phyloP scores from a whole-genome alignment of 2,888 invertebrate species.

The Atherix ibis region DNA sequence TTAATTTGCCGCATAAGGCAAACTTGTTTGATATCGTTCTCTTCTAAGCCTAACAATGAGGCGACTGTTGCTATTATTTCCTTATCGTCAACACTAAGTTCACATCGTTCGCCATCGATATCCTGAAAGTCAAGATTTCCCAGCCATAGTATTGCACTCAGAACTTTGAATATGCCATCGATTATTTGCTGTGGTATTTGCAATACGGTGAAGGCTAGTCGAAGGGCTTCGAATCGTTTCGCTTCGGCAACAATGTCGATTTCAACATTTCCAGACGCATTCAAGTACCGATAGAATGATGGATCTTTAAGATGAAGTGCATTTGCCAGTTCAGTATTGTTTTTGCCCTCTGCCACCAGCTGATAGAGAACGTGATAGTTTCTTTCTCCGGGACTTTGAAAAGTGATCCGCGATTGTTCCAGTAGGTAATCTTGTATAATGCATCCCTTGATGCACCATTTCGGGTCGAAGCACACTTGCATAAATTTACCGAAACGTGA shows the following conservation, averaged over 20 bases:
- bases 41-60: conserved; percentile 55
- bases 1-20: conserved; percentile 70
- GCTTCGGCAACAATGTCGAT: conserved; percentile 50
- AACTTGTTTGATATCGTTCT: conserved; percentile 60
- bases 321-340: conserved; percentile 57
- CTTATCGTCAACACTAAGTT: conserved; percentile 52
- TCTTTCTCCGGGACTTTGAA: conserved; percentile 71
- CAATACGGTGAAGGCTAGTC: conserved; percentile 75
- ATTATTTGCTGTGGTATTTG: conserved; percentile 75
- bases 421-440: conserved; percentile 81
- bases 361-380: conserved; percentile 90
- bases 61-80: conserved; percentile 59
- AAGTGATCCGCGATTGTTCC: conserved; percentile 80
- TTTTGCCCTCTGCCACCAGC: conserved; percentile 70
- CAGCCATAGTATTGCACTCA: conserved; percentile 80
- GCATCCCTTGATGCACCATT: conserved; percentile 81
- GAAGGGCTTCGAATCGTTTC: conserved; percentile 63
- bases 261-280: conserved; percentile 58
- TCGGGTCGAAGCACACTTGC: conserved; percentile 79
- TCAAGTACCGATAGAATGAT: conserved; percentile 66
- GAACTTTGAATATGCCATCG: conserved; percentile 74
- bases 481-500: conserved; percentile 92
- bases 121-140: conserved; percentile 76
- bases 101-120: conserved; percentile 73
- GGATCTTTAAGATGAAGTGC: conserved; percentile 59